Conservation (phyloP, 2,113 vertebrate species). For the Onychostruthus taczanowskii region DNA sequence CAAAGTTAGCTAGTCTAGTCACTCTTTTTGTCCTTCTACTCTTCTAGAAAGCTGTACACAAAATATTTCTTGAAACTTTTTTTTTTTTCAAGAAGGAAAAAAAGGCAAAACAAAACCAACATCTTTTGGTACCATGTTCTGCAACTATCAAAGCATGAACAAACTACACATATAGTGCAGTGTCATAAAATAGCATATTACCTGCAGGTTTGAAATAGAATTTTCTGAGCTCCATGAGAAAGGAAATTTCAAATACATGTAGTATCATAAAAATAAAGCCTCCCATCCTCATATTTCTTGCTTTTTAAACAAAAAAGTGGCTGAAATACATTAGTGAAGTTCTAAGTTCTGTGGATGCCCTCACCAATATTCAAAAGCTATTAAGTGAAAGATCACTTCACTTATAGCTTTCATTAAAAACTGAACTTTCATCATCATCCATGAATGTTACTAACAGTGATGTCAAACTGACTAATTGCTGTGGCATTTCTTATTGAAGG, state of each 20-base stretch:
- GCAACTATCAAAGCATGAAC: neutral
- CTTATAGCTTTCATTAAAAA: neutral
- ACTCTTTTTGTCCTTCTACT: neutral
- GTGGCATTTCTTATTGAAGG: neutral
- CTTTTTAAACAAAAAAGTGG: conserved; percentile 36
- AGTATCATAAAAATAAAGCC: neutral
- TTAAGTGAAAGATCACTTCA: neutral
- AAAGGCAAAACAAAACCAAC: neutral
- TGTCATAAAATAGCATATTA: neutral
- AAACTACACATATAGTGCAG: neutral
- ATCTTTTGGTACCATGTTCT: neutral
- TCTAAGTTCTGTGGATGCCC: conserved; percentile 5
- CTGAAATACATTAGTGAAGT: neutral
- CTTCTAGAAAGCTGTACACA: neutral
- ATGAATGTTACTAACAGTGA: neutral
- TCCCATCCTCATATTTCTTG: neutral
- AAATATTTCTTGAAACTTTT: neutral
- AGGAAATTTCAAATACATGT: neutral
- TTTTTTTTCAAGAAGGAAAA: neutral
- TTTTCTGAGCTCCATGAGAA: neutral
- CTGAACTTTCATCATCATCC: neutral
- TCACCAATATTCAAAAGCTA: conserved; percentile 46
- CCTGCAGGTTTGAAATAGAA: neutral
- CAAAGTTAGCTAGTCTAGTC: neutral
- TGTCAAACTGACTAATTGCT: neutral